Evolutionary conservation across 2,113 vertebrate genomes (phyloP).

Genomic region (Centropus unirufus): DNA sequence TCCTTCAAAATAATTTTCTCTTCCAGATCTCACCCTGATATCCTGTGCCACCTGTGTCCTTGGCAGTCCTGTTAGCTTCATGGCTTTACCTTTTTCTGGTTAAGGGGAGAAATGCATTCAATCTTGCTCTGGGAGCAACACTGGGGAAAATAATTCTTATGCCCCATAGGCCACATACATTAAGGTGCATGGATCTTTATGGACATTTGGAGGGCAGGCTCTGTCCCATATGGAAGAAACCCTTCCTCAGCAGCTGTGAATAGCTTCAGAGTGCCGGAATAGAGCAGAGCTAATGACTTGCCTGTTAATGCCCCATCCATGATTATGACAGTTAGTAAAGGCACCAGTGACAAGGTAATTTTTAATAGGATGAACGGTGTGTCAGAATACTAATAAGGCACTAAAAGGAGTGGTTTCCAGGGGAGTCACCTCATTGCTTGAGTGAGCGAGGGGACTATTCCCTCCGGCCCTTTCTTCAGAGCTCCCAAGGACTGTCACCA

Average conservation of each 20-base stretch:
- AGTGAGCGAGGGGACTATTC: constrained; percentile 7
- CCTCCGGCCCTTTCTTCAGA: constrained; percentile 20
- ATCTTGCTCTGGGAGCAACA: neutral
- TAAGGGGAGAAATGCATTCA: neutral
- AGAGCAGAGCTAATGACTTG: constrained; percentile 43
- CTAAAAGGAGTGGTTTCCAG: constrained; percentile 48
- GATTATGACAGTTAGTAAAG: constrained; percentile 52
- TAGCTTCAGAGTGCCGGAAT: neutral
- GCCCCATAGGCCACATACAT: neutral
- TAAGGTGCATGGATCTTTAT: neutral
- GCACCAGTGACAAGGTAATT: constrained; percentile 41
- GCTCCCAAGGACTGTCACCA: constrained; percentile 14
- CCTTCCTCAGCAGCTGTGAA: neutral
- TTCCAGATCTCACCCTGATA: neutral
- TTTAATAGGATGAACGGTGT: constrained; percentile 44
- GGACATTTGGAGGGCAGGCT: neutral
- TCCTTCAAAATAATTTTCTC: neutral
- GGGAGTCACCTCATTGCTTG: constrained; percentile 25
- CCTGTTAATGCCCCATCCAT: constrained; percentile 36
- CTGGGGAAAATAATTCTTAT: neutral
- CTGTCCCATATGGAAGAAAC: neutral
- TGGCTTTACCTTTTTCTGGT: neutral
- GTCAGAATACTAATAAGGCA: constrained; percentile 68
- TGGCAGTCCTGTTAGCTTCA: neutral
- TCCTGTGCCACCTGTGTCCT: neutral